Evolutionary conservation across 2,113 vertebrate genomes (phyloP).

Genomic region (Sorex araneus): DNA sequence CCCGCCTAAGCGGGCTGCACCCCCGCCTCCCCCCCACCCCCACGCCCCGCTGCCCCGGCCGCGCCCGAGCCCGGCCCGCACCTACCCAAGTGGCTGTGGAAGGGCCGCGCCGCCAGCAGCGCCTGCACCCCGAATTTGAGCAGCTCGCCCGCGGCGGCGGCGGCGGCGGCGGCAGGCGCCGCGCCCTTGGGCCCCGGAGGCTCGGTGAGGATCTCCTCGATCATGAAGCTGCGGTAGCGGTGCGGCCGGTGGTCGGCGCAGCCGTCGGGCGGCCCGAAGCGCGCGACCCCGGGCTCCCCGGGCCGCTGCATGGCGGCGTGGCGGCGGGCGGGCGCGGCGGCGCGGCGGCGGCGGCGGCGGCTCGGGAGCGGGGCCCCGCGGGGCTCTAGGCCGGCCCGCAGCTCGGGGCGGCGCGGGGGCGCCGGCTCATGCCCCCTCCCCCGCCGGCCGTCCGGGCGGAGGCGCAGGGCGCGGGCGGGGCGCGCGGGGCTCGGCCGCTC

Average conservation of each 20-base stretch:
- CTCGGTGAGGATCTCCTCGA: constrained; percentile 98
- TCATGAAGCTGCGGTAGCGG: constrained; percentile 98
- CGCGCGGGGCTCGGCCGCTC: constrained; percentile 72
- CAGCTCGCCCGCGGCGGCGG: constrained; percentile 92
- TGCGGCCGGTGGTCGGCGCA: constrained; percentile 96
- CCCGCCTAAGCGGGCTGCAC: neutral
- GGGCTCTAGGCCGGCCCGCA: constrained; percentile 82
- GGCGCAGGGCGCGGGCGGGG: constrained; percentile 80
- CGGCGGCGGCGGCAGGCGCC: constrained; percentile 88
- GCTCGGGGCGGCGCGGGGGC: constrained; percentile 71
- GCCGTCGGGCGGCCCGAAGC: constrained; percentile 93
- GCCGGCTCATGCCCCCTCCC: constrained; percentile 82
- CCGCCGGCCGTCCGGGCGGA: constrained; percentile 77
- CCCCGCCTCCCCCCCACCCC: neutral
- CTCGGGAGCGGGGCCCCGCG: constrained; percentile 60
- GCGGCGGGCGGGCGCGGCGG: neutral
- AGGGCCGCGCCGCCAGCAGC: constrained; percentile 94
- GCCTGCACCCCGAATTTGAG: constrained; percentile 98
- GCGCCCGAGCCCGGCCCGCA: constrained; percentile 28
- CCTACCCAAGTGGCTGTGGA: constrained; percentile 96
- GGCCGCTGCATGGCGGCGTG: constrained; percentile 93
- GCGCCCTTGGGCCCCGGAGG: constrained; percentile 93
- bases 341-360: constrained; percentile 10
- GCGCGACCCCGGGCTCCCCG: constrained; percentile 92
- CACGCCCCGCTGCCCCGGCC: constrained; percentile 61